These are phyloP conservation scores for Drosophila ercepeae DNA, from an alignment of 1,140 invertebrate genomes.

Conservation along the genomic window DNA sequence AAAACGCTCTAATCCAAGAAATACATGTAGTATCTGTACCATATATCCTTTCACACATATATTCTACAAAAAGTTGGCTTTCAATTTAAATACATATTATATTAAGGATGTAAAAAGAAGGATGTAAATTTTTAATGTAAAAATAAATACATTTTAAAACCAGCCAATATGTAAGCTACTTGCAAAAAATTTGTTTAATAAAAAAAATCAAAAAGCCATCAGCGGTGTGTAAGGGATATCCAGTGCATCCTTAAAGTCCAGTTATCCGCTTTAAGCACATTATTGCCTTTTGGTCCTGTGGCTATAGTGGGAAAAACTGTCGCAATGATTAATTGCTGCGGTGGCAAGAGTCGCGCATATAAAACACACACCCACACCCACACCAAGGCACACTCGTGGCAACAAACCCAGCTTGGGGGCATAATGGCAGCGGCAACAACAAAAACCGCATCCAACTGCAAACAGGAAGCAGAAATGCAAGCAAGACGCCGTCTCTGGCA, in stretches of 20 bases:
- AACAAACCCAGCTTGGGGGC: constrained; percentile 18
- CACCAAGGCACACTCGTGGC: not conserved
- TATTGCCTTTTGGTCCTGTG: constrained; percentile 35
- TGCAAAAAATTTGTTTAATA: not conserved
- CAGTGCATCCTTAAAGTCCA: constrained; percentile 41
- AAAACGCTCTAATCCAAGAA: no score
- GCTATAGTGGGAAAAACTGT: constrained; percentile 68
- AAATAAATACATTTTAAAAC: no score
- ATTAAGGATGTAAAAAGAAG: no score
- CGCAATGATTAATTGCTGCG: constrained; percentile 79
- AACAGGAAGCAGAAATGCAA: constrained; percentile 78
- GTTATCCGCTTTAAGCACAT: constrained; percentile 40
- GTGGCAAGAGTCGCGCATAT: constrained; percentile 78
- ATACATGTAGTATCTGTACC: no score
- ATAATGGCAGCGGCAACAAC: constrained; percentile 41
- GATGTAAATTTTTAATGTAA: no score
- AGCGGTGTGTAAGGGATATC: not conserved
- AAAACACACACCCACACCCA: constrained; percentile 50
- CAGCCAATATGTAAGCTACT: not conserved
- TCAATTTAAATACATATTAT: no score
- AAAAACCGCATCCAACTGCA: constrained; percentile 65
- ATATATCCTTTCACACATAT: no score
- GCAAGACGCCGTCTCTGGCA: constrained; percentile 79
- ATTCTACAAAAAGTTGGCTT: no score
- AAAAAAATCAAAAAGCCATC: not conserved